These are phyloP conservation scores for Platyura marginata DNA, from an alignment of 1,140 invertebrate species.

Conservation along the genomic window DNA sequence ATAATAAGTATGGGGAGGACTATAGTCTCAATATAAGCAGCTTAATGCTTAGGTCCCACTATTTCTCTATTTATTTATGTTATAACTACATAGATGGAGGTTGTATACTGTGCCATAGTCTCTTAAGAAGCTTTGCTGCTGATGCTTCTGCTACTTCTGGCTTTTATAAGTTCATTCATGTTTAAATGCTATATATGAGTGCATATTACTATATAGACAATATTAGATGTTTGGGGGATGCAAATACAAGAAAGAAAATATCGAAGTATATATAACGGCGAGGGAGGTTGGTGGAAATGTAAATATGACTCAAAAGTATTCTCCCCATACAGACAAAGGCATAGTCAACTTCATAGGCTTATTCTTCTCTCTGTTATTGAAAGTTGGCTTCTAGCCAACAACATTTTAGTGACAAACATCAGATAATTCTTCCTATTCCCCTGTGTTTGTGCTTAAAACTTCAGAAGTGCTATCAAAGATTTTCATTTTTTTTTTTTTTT, in stretches of 20 bases:
- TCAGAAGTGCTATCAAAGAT: background rate
- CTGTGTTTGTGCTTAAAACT: background rate
- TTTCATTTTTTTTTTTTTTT: background rate
- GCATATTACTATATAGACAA: background rate
- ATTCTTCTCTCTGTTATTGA: background rate
- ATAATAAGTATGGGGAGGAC: no score
- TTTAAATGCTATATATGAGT: background rate
- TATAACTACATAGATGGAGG: no score
- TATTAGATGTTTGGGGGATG: no score
- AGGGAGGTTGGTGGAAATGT: background rate
- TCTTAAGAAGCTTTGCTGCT: no score
- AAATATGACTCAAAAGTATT: background rate
- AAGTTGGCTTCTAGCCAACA: background rate
- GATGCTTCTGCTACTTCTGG: no score
- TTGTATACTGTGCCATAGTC: no score
- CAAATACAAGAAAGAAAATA: no score
- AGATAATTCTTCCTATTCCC: background rate
- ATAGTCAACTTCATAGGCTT: background rate
- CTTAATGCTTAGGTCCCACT: no score
- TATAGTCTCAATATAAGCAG: no score
- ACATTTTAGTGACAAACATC: background rate
- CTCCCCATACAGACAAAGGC: no score
- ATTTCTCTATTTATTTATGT: no score
- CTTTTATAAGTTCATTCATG: background rate
- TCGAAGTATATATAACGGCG: no score